Percentiles rank a stretch among this genome's conserved stretches.
These are phyloP conservation scores for Schlechtendalia chinensis DNA, from an alignment of 1,140 invertebrate species.

Conservation along the genomic window DNA sequence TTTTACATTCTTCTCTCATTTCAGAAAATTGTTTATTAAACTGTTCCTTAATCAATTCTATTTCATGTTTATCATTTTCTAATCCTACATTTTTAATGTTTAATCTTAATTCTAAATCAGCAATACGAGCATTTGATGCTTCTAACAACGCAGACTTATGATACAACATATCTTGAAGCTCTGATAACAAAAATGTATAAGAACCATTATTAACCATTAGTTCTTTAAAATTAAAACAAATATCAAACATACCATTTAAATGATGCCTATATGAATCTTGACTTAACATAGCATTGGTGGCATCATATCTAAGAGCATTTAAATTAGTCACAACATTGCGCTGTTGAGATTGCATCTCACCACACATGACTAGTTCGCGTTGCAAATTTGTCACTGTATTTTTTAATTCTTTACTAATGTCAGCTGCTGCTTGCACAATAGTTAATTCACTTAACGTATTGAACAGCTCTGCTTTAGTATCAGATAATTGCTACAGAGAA, in stretches of 20 bases:
- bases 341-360: slow-evolving; percentile 60
- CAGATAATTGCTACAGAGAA: slow-evolving; percentile 53
- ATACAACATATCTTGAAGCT: slow-evolving; percentile 52
- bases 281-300: slow-evolving; percentile 57
- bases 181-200: slow-evolving; percentile 17
- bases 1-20: slow-evolving; percentile 52
- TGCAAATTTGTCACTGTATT: slow-evolving; percentile 56
- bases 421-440: slow-evolving; percentile 56
- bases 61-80: slow-evolving; percentile 57
- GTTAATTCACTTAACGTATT: slow-evolving; percentile 57
- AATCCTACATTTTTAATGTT: slow-evolving; percentile 59
- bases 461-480: slow-evolving; percentile 55
- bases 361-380: slow-evolving; percentile 56
- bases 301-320: slow-evolving; percentile 55
- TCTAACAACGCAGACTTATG: slow-evolving; percentile 55
- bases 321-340: slow-evolving; percentile 58
- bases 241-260: slow-evolving; percentile 54
- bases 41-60: slow-evolving; percentile 60
- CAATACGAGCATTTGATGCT: slow-evolving; percentile 58
- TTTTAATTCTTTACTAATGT: slow-evolving; percentile 55
- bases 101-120: slow-evolving; percentile 59
- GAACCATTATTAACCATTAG: no score
- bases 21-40: slow-evolving; percentile 59
- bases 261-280: slow-evolving; percentile 58
- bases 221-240: background rate